Conservation (phyloP, 2,113 vertebrate genomes). For the Malurus elegans region DNA sequence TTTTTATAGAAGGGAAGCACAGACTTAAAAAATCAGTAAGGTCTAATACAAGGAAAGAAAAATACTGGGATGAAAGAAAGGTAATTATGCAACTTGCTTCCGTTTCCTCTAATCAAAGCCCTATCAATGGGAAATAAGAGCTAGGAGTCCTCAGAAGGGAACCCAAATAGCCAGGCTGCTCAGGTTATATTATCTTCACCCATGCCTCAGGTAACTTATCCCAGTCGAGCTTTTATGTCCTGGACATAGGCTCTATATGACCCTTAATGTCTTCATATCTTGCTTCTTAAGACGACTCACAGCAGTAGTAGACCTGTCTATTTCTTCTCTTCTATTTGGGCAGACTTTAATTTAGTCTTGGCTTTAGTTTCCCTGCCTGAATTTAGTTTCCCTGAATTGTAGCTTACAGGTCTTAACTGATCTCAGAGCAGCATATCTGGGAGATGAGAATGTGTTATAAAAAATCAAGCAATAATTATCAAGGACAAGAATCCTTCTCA, state of each 20-base stretch:
- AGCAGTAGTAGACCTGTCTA: background rate
- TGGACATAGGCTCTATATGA: background rate
- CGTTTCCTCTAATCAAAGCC: background rate
- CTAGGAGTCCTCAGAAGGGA: background rate
- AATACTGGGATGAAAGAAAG: background rate
- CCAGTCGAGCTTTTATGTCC: background rate
- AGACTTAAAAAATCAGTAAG: background rate
- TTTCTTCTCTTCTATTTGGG: background rate
- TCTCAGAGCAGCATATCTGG: background rate
- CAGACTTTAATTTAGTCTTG: background rate
- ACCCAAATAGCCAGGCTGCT: background rate
- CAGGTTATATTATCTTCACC: background rate
- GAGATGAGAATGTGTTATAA: background rate
- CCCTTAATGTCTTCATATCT: background rate
- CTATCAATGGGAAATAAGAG: background rate
- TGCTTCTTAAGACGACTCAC: background rate
- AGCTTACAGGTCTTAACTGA: background rate
- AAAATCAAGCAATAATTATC: background rate
- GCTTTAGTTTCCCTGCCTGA: background rate
- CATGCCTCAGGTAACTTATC: background rate
- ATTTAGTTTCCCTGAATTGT: background rate
- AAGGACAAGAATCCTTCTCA: background rate
- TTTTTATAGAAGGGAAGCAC: background rate
- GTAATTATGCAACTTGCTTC: background rate
- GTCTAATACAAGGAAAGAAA: background rate